Evolutionary conservation across 2,888 invertebrate species (phyloP).

Genomic region (Acholoe squamosa): DNA sequence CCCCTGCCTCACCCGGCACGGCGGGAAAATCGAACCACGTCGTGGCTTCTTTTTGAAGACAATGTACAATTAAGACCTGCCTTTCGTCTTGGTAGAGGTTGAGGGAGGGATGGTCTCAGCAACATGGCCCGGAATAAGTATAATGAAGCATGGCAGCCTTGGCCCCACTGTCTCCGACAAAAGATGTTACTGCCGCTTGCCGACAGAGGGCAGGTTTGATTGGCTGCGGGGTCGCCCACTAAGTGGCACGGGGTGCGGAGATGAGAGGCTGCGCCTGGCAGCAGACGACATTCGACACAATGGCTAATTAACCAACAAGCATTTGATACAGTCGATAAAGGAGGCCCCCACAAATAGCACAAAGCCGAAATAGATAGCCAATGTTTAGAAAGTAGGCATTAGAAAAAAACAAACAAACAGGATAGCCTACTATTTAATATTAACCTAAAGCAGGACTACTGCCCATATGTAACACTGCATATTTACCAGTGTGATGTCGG

Average conservation of each 20-base stretch:
- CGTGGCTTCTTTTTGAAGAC: constrained; percentile 43
- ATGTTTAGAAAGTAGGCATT: neutral
- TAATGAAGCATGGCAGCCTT: constrained; percentile 45
- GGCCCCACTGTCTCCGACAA: constrained; percentile 37
- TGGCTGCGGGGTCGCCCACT: constrained; percentile 49
- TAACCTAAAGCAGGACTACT: no score
- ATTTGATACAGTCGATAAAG: constrained; percentile 24
- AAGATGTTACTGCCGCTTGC: constrained; percentile 26
- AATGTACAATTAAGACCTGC: constrained; percentile 44
- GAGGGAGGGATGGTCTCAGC: neutral
- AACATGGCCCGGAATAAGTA: constrained; percentile 19
- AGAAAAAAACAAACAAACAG: neutral
- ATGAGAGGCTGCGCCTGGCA: neutral
- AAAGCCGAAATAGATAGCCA: no score
- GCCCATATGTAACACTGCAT: no score
- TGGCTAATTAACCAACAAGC: constrained; percentile 40
- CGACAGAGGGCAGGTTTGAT: constrained; percentile 44
- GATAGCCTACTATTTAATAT: no score
- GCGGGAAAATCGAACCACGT: neutral
- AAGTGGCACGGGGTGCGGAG: constrained; percentile 37
- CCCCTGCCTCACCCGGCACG: neutral
- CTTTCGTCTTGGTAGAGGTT: neutral
- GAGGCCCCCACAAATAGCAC: neutral
- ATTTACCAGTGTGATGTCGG: no score
- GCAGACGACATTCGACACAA: constrained; percentile 29